A percentile compares a stretch with the other conserved stretches of the same genome.
phyloP scores from a whole-genome alignment of 64 coral and sea anemone genomes.

The Montipora efflorescens region DNA sequence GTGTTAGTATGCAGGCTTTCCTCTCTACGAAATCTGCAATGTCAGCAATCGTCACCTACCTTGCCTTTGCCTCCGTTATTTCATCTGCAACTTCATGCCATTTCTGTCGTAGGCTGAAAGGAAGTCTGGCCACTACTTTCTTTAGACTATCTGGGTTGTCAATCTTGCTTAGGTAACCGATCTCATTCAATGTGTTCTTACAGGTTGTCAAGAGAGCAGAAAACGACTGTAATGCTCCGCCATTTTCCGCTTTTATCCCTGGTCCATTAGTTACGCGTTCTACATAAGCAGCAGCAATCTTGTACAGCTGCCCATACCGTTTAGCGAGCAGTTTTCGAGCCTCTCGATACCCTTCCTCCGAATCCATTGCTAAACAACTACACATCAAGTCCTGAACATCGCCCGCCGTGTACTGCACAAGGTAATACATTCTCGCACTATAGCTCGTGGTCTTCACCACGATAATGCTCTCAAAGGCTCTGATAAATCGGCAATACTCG shows the following conservation, averaged over 20 bases:
- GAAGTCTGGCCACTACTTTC: constrained; percentile 21
- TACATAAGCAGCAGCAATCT: neutral
- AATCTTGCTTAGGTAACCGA: neutral
- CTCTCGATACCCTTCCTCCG: constrained; percentile 3
- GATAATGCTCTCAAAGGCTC: constrained; percentile 57
- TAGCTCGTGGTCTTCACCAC: constrained; percentile 52
- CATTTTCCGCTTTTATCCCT: neutral
- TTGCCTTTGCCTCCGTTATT: neutral
- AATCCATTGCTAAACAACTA: constrained; percentile 61
- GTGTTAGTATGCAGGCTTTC: too few relatives aligned
- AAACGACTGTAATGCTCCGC: neutral
- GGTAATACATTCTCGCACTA: constrained; percentile 70
- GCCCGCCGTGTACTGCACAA: neutral
- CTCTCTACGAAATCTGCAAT: too few relatives aligned
- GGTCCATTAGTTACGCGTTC: neutral
- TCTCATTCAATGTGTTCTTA: neutral
- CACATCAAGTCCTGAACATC: constrained; percentile 28
- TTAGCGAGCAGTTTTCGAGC: neutral
- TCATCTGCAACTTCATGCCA: constrained; percentile 29
- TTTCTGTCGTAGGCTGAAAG: constrained; percentile 10
- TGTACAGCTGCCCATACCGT: neutral
- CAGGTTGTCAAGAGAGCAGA: neutral
- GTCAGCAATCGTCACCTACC: neutral
- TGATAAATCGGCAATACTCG: constrained; percentile 55
- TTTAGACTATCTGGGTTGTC: constrained; percentile 6